A percentile compares a stretch with the other conserved stretches of the same genome.
Conservation (phyloP, 2,113 vertebrate genomes). For the Himantopus leucocephalus region DNA sequence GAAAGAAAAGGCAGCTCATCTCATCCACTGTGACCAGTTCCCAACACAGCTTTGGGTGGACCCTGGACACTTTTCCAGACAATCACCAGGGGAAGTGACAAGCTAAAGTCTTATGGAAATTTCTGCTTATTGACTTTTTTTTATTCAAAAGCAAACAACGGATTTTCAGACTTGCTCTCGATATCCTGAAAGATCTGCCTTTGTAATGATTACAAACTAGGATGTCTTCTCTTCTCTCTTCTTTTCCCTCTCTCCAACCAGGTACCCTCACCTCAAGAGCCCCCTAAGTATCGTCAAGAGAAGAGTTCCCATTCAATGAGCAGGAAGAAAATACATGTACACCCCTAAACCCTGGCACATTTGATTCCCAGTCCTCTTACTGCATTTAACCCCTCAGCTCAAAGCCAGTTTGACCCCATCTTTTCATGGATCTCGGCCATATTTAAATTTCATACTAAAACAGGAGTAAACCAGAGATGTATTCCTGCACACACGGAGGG, state of each 20-base stretch:
- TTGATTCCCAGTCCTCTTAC: rapidly evolving
- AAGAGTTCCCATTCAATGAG: not conserved
- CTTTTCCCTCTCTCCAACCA: not conserved
- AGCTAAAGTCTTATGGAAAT: not conserved
- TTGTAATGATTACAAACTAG: not conserved
- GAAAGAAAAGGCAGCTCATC: not conserved
- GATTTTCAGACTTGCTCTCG: not conserved
- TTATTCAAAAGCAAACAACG: not conserved
- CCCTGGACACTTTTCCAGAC: not conserved
- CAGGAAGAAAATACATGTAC: not conserved
- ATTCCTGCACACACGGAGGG: not conserved
- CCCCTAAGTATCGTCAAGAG: not conserved
- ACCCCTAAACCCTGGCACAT: not conserved
- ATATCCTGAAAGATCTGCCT: not conserved
- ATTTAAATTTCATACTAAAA: not conserved
- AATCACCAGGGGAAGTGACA: not conserved
- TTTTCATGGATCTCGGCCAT: not conserved
- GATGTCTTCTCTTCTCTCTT: not conserved
- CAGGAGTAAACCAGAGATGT: not conserved
- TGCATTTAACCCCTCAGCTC: not conserved
- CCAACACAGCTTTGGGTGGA: not conserved
- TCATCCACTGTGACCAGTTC: not conserved
- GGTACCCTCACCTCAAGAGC: not conserved
- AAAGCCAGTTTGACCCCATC: not conserved
- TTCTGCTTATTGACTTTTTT: not conserved